phyloP scores from a whole-genome alignment of 2,888 invertebrate genomes.

The Saturnia japonica region DNA sequence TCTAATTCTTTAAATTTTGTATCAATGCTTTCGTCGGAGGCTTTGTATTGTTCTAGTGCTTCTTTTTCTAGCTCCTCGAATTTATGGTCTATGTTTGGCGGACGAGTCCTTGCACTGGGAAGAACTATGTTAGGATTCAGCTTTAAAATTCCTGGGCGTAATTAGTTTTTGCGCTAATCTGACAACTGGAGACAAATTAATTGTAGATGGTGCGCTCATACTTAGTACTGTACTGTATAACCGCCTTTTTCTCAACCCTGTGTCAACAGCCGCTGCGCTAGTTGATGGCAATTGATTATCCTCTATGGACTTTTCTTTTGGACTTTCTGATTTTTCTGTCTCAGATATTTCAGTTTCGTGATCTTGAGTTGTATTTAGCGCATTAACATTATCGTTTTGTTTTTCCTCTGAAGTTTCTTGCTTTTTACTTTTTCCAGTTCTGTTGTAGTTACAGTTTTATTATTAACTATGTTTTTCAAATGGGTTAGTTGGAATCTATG shows the following conservation, averaged over 20 bases:
- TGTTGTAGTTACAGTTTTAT: constrained; percentile 33
- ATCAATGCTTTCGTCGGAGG: constrained; percentile 81
- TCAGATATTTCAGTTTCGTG: constrained; percentile 23
- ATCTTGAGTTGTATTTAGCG: constrained; percentile 34
- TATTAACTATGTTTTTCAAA: constrained; percentile 30
- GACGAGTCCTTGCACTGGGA: constrained; percentile 56
- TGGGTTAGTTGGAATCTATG: constrained; percentile 52
- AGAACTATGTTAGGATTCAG: constrained; percentile 69
- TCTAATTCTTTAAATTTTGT: constrained; percentile 84
- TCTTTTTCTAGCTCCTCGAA: constrained; percentile 83
- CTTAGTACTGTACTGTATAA: constrained; percentile 80
- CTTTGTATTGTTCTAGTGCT: constrained; percentile 83
- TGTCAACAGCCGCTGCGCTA: constrained; percentile 58
- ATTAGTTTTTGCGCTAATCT: constrained; percentile 65
- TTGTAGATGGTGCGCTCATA: constrained; percentile 65
- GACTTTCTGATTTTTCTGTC: constrained; percentile 40
- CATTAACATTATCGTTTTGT: constrained; percentile 28
- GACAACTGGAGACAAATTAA: constrained; percentile 55
- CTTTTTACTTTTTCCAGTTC: constrained; percentile 38
- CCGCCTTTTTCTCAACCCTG: constrained; percentile 66
- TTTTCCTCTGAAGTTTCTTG: constrained; percentile 32
- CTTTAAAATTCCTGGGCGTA: constrained; percentile 67
- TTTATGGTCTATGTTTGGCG: constrained; percentile 64
- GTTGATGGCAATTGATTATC: constrained; percentile 63
- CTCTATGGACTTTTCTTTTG: constrained; percentile 44